Base-by-base conservation (phyloP, 2,797 vertebrate genomes). In the Sebastes cheni region DNA sequence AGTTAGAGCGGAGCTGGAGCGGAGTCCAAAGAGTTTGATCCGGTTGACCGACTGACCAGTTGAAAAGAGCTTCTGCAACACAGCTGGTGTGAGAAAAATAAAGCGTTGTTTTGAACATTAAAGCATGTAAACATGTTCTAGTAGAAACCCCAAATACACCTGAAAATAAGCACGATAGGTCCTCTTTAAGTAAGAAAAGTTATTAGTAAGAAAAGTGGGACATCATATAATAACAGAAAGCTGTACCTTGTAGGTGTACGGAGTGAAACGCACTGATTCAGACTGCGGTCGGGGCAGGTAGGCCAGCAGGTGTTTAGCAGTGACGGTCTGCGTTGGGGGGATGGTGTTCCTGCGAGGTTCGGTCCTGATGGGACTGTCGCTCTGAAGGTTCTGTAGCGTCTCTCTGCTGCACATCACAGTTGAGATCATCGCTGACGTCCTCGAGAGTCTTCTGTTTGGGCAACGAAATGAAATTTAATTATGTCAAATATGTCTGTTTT, bases 231-330 rank as follows among this genome's bases (percentile, higher is more conserved):
- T 36, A 36, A 5, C 34, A 36, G 12, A 62, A 1, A 65, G 14
- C 23, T 14, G 30, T 73, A 95, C 95, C 95, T 95, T 92, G 77
- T 88, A 86, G 5, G 91, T 84, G 84, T 94, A 93, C 23, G 94
- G 90, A 81, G 88, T 83, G 11, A 91, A 93, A 13, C 20, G 80
- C 68, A 85, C 55, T 3, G 85, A 82, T 55, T 94, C 91, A 0
- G 89, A 72, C 29, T 89, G 89, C 0, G 94, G 92, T 80, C 94
- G 91, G 1, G 95, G 95, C 64, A 96, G 90, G 83, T 95, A 95
- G 0, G 96, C 94, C 87, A 96, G 88, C 88, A 95, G 91, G 64
- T 95, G 94, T 90, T 95, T 95, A 16, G 95, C 95, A 0, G 89
- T 94, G 23, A 95, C 93, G 2, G 88, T 87, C 84, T 95, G 93